Evolutionary conservation across 2,888 invertebrate genomes (phyloP).

Genomic region (Yponomeuta evonymella): DNA sequence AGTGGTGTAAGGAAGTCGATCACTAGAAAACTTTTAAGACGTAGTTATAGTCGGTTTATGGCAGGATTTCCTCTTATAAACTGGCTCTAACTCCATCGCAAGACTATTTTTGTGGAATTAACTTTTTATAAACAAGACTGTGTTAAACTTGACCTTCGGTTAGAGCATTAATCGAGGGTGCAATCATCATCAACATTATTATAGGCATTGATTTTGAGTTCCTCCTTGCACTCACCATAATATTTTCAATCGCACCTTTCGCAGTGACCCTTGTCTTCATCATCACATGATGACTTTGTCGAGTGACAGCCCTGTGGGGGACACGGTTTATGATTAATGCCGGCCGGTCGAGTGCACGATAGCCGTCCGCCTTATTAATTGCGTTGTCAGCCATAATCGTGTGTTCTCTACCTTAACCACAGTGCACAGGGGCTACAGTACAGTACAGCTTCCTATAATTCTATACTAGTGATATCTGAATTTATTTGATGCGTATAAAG

Average conservation of each 20-base stretch:
- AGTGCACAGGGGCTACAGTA: neutral
- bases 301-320: conserved; percentile 6
- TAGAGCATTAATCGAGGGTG: too few relatives aligned
- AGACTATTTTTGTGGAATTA: too few relatives aligned
- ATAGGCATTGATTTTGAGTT: neutral
- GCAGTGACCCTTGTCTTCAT: neutral
- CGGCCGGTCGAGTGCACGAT: conserved; percentile 70
- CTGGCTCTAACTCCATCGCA: too few relatives aligned
- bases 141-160: too few relatives aligned
- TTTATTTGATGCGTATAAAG: neutral
- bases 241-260: neutral
- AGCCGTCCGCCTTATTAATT: conserved; percentile 74
- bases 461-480: neutral
- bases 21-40: too few relatives aligned
- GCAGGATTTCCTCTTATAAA: too few relatives aligned
- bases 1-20: too few relatives aligned
- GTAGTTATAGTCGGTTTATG: too few relatives aligned
- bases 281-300: neutral
- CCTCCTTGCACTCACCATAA: neutral
- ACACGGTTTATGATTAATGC: conserved; percentile 64
- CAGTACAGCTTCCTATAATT: neutral
- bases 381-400: conserved; percentile 70
- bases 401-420: conserved; percentile 47
- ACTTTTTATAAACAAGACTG: too few relatives aligned
- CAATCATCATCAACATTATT: neutral